A percentile compares a stretch with the other conserved stretches of the same genome.
Conservation (phyloP, 2,888 invertebrate species). For the Anthrax anthrax region DNA sequence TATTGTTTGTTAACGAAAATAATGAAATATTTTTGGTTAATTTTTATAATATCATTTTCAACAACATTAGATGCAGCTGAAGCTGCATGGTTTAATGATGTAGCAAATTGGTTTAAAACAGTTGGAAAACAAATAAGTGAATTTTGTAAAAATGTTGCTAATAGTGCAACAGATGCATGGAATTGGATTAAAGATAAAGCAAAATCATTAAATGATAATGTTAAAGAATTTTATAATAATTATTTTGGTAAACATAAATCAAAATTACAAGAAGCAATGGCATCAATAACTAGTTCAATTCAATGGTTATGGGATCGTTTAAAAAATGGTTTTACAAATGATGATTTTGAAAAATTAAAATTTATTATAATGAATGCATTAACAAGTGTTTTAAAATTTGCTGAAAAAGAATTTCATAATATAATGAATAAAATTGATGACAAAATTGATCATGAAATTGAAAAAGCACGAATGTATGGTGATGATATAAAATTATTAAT, state of each 20-base stretch:
- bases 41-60: too few species aligned
- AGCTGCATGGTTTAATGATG: neutral
- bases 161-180: neutral
- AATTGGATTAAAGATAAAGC: neutral
- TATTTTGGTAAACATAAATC: too few species aligned
- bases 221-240: neutral
- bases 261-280: neutral
- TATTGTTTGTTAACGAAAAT: too few species aligned
- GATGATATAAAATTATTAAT: neutral
- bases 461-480: neutral
- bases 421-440: neutral
- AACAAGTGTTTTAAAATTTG: neutral
- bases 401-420: neutral
- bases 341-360: neutral
- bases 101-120: too few species aligned
- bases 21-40: too few species aligned
- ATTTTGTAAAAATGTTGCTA: neutral
- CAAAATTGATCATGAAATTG: neutral
- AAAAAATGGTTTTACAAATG: neutral
- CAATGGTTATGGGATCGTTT: neutral
- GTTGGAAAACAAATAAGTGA: too few species aligned
- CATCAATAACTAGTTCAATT: neutral
- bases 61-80: neutral
- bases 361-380: neutral
- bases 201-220: neutral